Percentiles rank a stretch among this genome's conserved stretches.
phyloP scores from a whole-genome alignment of 2,797 vertebrate genomes.

The Scolopax rusticola region DNA sequence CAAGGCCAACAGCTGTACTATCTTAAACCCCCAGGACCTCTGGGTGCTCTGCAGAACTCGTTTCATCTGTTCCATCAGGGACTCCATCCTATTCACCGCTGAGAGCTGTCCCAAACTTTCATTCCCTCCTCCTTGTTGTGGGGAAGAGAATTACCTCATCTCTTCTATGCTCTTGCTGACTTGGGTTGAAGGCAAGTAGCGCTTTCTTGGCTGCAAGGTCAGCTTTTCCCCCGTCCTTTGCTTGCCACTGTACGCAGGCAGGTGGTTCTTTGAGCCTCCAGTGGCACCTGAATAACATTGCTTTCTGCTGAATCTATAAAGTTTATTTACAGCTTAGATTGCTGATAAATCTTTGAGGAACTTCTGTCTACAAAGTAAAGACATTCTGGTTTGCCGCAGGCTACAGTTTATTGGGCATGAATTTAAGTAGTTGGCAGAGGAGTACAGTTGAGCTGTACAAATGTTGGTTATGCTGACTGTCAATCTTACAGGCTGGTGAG shows the following conservation, averaged over 20 bases:
- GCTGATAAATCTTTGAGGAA: background rate
- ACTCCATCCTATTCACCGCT: background rate
- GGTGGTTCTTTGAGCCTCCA: background rate
- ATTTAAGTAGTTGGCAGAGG: background rate
- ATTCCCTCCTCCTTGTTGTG: background rate
- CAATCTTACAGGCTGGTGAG: background rate
- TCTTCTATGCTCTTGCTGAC: background rate
- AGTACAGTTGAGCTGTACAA: background rate
- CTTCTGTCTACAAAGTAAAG: background rate
- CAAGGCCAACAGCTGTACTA: background rate
- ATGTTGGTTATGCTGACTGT: background rate
- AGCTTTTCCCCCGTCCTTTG: background rate
- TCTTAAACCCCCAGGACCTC: background rate
- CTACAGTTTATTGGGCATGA: background rate
- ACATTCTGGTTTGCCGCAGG: background rate
- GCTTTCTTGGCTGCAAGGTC: background rate
- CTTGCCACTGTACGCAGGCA: rapidly evolving
- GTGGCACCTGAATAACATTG: background rate
- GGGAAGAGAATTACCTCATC: background rate
- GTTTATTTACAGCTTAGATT: background rate
- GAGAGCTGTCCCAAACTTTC: background rate
- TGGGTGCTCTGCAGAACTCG: background rate
- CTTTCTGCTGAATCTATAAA: background rate
- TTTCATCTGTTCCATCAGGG: background rate
- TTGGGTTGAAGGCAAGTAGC: background rate